Base-by-base conservation (phyloP, 2,888 invertebrate genomes). In the Apotomis betuletana region DNA sequence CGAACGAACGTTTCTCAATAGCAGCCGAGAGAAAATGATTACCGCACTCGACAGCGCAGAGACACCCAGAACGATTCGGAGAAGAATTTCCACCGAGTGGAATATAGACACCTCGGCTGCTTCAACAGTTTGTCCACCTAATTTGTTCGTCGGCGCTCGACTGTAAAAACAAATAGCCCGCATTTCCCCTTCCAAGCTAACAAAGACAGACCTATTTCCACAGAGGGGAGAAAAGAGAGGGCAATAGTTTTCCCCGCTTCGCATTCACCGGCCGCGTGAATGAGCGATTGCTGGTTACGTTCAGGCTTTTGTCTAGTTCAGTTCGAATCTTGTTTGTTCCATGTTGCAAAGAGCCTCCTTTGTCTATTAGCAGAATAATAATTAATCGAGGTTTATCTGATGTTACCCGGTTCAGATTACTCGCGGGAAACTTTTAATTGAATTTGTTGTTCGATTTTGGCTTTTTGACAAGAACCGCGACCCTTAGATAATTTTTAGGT, bases 51-150 rank as follows among this genome's bases (percentile, higher is more conserved):
- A 83, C 85, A 85, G 89, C 84, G 87, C 77, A 77, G 87, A 81
- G 88, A 89, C 88, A 86, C 81, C 81, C 78, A 76, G 83, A 84
- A 83, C 84, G 84, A 85, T 90, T 91, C 87, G 87, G 87, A 87
- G 88, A 89, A 87, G 88, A 90, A 90, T 91, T 91, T 86, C 82
- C 86, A 79, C 85, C 80, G 84, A 87, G 85, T 84, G 87, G 88
- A 91, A 92, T 90, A 90, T 87, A 90, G 92, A 91, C 92, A 91
- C 91, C 90, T 91, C 90, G 88, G 83, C 87, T 88, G 89, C 87
- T 90, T 89, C 89, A 90, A 90, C 91, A 92, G 93, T 92, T 92
- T 92, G 93, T 91, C 92, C 90, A 91, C 91, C 92, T 92, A 92
- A 92, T 93, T 93, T 93, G 92, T 91, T 91, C 93, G 89, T 83